Conservation (phyloP, 2,888 invertebrate genomes). For the Pardosa pseudoannulata region DNA sequence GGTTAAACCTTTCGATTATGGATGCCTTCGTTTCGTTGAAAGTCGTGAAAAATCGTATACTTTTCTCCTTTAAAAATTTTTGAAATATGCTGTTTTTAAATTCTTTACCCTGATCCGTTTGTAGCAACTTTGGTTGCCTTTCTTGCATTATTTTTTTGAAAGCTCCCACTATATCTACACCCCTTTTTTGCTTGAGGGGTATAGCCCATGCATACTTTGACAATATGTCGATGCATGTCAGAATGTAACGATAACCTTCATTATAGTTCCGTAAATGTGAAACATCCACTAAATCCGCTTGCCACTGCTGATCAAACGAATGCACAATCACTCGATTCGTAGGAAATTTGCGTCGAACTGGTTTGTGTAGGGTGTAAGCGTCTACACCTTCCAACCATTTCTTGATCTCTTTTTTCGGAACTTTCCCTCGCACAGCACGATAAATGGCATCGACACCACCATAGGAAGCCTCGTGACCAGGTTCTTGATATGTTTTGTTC, state of each 20-base stretch:
- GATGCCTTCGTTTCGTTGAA: conserved; percentile 75
- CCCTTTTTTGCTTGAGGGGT: conserved; percentile 74
- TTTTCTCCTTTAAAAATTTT: conserved; percentile 66
- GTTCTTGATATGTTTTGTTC: conserved; percentile 38
- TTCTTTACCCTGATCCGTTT: conserved; percentile 74
- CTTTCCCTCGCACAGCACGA: conserved; percentile 27
- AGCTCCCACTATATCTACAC: conserved; percentile 65
- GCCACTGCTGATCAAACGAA: conserved; percentile 73
- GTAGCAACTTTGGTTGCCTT: conserved; percentile 67
- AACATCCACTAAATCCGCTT: conserved; percentile 74
- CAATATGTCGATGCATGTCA: conserved; percentile 75
- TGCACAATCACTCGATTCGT: too few species aligned
- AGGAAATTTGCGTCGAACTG: too few species aligned
- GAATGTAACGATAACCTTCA: conserved; percentile 73
- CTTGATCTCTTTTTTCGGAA: conserved; percentile 39
- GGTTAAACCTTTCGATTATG: conserved; percentile 76
- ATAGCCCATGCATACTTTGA: conserved; percentile 74
- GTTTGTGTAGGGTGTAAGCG: conserved; percentile 67
- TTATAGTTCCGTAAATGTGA: conserved; percentile 49
- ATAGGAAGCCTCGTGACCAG: conserved; percentile 19
- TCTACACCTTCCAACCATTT: conserved; percentile 55
- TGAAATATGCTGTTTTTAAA: conserved; percentile 72
- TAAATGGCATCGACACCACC: conserved; percentile 30
- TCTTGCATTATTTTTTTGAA: conserved; percentile 65
- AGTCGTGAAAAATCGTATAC: conserved; percentile 74